phyloP scores from a whole-genome alignment of 1,140 invertebrate species.

The Diplogasteroides magnus region DNA sequence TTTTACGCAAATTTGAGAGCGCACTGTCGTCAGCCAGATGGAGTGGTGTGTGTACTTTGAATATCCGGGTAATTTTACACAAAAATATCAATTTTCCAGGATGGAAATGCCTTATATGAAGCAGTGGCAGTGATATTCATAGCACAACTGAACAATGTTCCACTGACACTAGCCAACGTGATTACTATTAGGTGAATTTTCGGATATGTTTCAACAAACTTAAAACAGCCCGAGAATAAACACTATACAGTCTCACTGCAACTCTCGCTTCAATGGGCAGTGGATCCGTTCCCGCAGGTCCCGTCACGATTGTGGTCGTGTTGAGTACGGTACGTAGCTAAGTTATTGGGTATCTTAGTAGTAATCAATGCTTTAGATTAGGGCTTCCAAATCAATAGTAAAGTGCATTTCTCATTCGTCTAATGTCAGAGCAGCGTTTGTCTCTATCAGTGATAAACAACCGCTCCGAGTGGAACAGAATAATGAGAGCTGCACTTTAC shows the following conservation, averaged over 20 bases:
- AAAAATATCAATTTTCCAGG: no score
- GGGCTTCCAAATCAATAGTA: no score
- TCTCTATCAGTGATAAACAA: constrained; percentile 82
- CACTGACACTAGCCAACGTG: constrained; percentile 62
- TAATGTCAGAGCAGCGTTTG: no score
- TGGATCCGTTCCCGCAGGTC: constrained; percentile 85
- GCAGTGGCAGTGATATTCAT: constrained; percentile 62
- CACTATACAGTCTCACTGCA: constrained; percentile 78
- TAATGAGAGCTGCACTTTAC: no score
- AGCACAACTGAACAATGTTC: constrained; percentile 65
- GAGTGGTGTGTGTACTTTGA: no score
- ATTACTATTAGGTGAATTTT: constrained; percentile 75
- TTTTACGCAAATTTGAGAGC: no score
- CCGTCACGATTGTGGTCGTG: constrained; percentile 96
- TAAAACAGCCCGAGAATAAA: constrained; percentile 7
- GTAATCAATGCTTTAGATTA: no score
- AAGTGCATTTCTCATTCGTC: no score
- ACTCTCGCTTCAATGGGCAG: constrained; percentile 87
- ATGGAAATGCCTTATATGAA: constrained; percentile 62
- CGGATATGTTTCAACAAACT: constrained; percentile 9
- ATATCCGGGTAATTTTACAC: no score
- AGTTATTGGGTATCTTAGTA: no score
- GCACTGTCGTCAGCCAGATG: no score
- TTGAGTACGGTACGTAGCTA: constrained; percentile 87
- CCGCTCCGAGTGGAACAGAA: no score